phyloP scores from a whole-genome alignment of 2,797 vertebrate genomes.

The Lemur catta region DNA sequence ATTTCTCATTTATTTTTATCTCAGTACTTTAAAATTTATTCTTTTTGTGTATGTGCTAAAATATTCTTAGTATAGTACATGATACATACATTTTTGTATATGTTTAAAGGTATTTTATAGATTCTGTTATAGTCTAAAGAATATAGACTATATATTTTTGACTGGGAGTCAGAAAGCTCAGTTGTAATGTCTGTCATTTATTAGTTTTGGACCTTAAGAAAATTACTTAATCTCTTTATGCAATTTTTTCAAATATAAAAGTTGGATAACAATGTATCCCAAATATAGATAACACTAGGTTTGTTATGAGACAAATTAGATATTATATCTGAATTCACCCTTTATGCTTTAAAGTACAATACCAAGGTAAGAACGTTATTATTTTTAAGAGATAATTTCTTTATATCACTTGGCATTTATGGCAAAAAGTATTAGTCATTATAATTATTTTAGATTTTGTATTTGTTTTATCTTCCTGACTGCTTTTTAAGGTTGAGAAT shows the following conservation, averaged over 20 bases:
- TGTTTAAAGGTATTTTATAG: neutral
- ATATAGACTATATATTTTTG: neutral
- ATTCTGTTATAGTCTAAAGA: neutral
- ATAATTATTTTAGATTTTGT: neutral
- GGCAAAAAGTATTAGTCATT: neutral
- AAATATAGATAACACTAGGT: neutral
- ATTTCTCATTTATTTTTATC: neutral
- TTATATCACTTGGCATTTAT: neutral
- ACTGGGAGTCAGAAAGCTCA: neutral
- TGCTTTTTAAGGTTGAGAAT: neutral
- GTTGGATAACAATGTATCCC: neutral
- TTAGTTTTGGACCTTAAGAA: neutral
- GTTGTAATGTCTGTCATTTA: neutral
- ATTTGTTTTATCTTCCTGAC: neutral
- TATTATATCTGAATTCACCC: neutral
- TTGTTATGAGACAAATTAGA: neutral
- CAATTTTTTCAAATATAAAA: neutral
- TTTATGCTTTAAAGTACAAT: neutral
- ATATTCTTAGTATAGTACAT: neutral
- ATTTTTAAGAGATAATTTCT: neutral
- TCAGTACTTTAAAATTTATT: neutral
- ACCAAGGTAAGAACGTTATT: neutral
- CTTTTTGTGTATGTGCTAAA: neutral
- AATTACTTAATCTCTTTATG: neutral
- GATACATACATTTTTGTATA: neutral